Conservation (phyloP, 2,888 invertebrate species). For the Yponomeuta evonymella region DNA sequence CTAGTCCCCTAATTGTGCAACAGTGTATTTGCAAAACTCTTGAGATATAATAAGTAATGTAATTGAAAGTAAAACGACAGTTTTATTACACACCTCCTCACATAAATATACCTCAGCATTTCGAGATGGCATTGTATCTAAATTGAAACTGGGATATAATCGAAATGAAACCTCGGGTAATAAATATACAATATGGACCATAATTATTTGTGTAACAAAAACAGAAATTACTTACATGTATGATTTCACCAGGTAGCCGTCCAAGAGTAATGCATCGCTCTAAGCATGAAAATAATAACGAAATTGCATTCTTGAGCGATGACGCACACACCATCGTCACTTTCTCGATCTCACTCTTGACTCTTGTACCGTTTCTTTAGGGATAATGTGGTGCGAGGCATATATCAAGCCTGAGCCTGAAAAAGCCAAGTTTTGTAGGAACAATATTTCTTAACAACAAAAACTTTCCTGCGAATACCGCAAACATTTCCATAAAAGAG, state of each 20-base stretch:
- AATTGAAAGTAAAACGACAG: no score
- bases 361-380: background rate
- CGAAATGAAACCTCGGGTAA: background rate
- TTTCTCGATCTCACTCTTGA: conserved; percentile 11
- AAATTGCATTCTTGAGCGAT: conserved; percentile 11
- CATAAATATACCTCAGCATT: no score
- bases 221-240: background rate
- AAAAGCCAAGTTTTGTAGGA: no score
- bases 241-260: conserved; percentile 7
- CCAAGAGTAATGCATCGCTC: background rate
- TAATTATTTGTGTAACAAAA: background rate
- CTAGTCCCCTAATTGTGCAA: no score
- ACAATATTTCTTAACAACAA: background rate
- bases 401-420: no score
- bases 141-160: background rate
- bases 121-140: no score
- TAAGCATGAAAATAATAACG: conserved; percentile 9
- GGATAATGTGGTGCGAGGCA: conserved; percentile 16
- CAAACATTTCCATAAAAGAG: background rate
- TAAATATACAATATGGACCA: conserved; percentile 3
- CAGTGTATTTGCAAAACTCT: no score
- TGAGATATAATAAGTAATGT: no score
- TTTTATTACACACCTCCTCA: no score
- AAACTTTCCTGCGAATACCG: background rate
- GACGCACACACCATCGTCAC: conserved; percentile 12